Conservation (phyloP, 1,140 invertebrate genomes). For the Calycopis cecrops region DNA sequence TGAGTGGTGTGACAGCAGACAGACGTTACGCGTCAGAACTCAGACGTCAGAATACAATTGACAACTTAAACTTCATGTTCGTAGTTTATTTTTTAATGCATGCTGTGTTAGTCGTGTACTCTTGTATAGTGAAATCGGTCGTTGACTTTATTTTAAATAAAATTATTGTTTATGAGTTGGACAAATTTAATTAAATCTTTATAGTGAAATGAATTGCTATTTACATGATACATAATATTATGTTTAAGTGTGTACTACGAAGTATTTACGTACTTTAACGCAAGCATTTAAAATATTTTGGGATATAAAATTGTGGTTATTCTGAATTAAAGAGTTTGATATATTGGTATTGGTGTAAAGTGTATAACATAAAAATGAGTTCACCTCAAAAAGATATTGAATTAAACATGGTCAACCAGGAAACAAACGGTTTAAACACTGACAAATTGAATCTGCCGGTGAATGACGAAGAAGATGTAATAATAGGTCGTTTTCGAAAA, state of each 20-base stretch:
- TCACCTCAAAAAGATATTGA: conserved; percentile 60
- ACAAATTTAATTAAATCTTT: not conserved
- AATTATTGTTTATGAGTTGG: not conserved
- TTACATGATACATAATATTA: too few relatives aligned
- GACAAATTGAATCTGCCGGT: conserved; percentile 31
- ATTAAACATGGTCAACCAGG: conserved; percentile 51
- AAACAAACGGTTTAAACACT: conserved; percentile 23
- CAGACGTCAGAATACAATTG: too few relatives aligned
- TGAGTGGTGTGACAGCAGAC: too few relatives aligned
- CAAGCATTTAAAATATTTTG: not conserved
- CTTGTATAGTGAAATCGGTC: not conserved
- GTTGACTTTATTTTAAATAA: not conserved
- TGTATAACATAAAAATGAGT: conserved; percentile 37
- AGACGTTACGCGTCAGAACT: too few relatives aligned
- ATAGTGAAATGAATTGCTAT: not conserved
- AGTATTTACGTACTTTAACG: too few relatives aligned
- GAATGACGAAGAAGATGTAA: conserved; percentile 65
- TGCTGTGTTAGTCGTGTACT: too few relatives aligned
- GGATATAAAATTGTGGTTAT: conserved; percentile 19
- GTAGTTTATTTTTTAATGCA: too few relatives aligned
- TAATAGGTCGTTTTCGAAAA: conserved; percentile 71
- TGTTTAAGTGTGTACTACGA: not conserved
- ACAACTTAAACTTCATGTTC: too few relatives aligned
- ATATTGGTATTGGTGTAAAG: conserved; percentile 6
- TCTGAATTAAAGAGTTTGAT: conserved; percentile 30